Percentiles rank a stretch among this genome's conserved stretches.
phyloP scores from a whole-genome alignment of 2,113 vertebrate genomes.

The Rhagologus leucostigma region DNA sequence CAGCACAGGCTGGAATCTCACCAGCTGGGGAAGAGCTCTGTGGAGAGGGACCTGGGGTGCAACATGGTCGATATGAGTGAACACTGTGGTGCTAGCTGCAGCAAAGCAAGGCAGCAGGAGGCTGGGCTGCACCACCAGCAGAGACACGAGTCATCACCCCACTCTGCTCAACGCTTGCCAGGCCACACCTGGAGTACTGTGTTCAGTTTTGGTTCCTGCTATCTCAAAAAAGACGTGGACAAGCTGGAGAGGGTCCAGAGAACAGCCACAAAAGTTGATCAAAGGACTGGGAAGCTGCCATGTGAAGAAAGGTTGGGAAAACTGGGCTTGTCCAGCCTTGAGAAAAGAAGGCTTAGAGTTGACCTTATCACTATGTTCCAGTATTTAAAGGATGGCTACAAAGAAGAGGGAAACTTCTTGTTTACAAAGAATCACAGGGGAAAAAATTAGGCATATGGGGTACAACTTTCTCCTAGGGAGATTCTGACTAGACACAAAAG shows the following conservation, averaged over 20 bases:
- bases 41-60: too few relatives aligned
- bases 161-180: fast-evolving
- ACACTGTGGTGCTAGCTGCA: not conserved
- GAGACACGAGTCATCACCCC: not conserved
- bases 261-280: not conserved
- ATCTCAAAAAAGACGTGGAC: not conserved
- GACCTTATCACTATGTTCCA: not conserved
- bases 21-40: not conserved
- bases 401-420: not conserved
- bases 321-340: not conserved
- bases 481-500: not conserved
- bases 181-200: not conserved
- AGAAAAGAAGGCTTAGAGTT: not conserved
- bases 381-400: not conserved
- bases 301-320: not conserved
- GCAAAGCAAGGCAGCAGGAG: not conserved
- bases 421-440: not conserved
- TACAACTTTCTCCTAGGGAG: not conserved
- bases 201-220: not conserved
- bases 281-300: not conserved
- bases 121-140: not conserved
- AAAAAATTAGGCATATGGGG: too few relatives aligned
- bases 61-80: not conserved
- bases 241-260: too few relatives aligned
- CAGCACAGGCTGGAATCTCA: not conserved